Base-by-base conservation (phyloP, 1,140 invertebrate species). In the Drosophila elegans region DNA sequence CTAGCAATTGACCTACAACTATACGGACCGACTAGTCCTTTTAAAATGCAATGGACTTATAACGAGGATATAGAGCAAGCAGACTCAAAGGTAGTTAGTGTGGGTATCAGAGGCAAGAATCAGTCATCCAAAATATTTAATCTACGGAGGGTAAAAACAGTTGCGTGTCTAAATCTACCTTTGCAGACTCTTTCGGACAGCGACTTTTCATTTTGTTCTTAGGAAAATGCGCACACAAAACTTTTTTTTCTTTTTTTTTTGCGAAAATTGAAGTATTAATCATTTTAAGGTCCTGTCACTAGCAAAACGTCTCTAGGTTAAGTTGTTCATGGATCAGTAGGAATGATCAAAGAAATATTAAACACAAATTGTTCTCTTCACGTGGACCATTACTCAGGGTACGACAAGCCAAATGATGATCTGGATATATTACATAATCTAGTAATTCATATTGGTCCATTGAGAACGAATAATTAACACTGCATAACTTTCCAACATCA, bases 11-110 rank as follows among this genome's bases (percentile, higher is more conserved):
- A 59, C n/a, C 4, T 67, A 27, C 44, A 38, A 41, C 32, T 67
- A 27, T 13, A 64, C 5, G 54, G 54, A 21, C 63, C 54, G 6
- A 59, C 16, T 1, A 16, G 25, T 11, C 63, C 34, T 7, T 36
- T 67, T n/a, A 59, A 45, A 32, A 67, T 59, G 44, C 63, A 67
- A 29, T 67, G 54, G 54, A 49, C 25, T 3, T 49, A 59, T 48
- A 60, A 60, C 7, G 45, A 59, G 34, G 32, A 51, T 0, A 12
- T 59, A 13, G 48, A 68, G 25, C 64, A 44, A 25, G 10, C 4
- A 5, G 13, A 52, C 34, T 68, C 55, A 48, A 68, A 60, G 12
- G 6, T 42, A 34, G 55, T 68, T 56, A 56, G 52, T 56, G 42
- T 56, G 13, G 32, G 42, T 12, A 36, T 66, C 4, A 46, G 32